Evolutionary conservation across 1,140 invertebrate genomes (phyloP).

Genomic region (Drosophila orena): DNA sequence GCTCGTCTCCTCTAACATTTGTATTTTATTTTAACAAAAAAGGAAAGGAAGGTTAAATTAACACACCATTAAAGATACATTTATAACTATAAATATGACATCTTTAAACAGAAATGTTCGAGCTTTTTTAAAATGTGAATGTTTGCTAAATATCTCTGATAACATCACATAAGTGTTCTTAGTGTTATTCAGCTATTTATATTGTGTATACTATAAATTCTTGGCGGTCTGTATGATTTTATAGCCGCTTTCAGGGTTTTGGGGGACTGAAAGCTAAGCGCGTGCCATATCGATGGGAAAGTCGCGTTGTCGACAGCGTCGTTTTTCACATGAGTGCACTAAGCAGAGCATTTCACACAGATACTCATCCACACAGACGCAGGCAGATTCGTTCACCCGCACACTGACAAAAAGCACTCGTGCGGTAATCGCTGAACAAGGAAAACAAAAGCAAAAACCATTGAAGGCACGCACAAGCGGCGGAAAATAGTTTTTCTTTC

Average conservation of each 20-base stretch:
- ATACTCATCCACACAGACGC: slow-evolving; percentile 19
- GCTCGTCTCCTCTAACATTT: no score
- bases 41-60: no score
- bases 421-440: slow-evolving; percentile 39
- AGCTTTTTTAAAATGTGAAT: background rate
- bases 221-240: background rate
- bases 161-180: no score
- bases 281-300: slow-evolving; percentile 56
- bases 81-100: no score
- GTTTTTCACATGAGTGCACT: slow-evolving; percentile 68
- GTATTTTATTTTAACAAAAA: no score
- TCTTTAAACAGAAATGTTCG: no score
- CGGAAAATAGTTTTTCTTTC: slow-evolving; percentile 48
- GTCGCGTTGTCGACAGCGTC: slow-evolving; percentile 41
- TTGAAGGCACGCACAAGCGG: slow-evolving; percentile 29
- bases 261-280: slow-evolving; percentile 10
- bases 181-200: background rate
- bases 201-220: background rate
- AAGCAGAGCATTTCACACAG: slow-evolving; percentile 40
- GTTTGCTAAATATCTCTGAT: no score
- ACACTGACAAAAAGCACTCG: slow-evolving; percentile 53
- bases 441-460: slow-evolving; percentile 30
- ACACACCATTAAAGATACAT: no score
- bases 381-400: slow-evolving; percentile 19
- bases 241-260: background rate